These are phyloP conservation scores for Neocrepidodera transversa DNA, from an alignment of 2,888 invertebrate genomes.

Conservation along the genomic window DNA sequence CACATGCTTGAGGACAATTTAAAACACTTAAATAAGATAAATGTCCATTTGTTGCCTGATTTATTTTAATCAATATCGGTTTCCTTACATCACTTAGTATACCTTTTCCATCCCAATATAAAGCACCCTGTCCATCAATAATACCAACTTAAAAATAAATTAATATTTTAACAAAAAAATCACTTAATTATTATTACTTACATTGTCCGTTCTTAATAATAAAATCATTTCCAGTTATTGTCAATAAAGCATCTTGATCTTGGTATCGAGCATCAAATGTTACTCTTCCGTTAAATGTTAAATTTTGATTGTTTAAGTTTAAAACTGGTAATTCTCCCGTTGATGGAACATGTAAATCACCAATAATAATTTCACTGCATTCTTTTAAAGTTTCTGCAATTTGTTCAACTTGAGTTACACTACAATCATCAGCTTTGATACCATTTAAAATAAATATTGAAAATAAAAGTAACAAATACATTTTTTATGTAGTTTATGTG, in stretches of 20 bases:
- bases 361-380: neutral
- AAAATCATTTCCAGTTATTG: neutral
- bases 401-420: constrained; percentile 1
- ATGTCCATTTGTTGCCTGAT: neutral
- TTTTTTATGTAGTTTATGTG: neutral
- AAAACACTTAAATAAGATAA: neutral
- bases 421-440: neutral
- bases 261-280: neutral
- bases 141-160: constrained; percentile 1
- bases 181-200: neutral
- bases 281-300: neutral
- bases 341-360: neutral
- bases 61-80: constrained; percentile 11
- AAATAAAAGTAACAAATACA: neutral
- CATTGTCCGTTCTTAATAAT: neutral
- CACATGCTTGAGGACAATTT: constrained; percentile 14
- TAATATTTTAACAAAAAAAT: too few relatives aligned
- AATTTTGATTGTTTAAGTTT: neutral
- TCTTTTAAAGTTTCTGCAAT: neutral
- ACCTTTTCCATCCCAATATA: constrained; percentile 19
- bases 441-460: too few relatives aligned
- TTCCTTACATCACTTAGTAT: neutral
- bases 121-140: constrained; percentile 9
- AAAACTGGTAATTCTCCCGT: constrained; percentile 4
- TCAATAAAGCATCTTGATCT: neutral